A percentile compares a stretch with the other conserved stretches of the same genome.
Evolutionary conservation across 2,113 vertebrate species (phyloP).

Genomic region (Balaeniceps rex): DNA sequence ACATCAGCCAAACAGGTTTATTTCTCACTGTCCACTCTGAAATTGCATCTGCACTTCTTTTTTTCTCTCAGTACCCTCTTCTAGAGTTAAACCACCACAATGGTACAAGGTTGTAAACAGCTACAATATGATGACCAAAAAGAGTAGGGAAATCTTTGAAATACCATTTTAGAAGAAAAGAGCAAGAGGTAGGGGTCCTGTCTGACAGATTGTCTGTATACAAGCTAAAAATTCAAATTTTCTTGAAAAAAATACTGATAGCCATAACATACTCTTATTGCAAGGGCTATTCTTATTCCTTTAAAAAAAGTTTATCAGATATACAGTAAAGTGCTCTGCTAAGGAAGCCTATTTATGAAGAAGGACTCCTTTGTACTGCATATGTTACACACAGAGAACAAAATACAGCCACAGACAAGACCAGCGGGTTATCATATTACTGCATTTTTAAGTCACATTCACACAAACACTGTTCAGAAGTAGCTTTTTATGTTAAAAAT

Average conservation of each 20-base stretch:
- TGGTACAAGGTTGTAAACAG: neutral
- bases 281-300: neutral
- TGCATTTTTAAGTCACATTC: neutral
- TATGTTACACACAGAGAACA: neutral
- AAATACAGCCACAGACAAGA: neutral
- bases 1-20: neutral
- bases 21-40: neutral
- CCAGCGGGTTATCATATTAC: neutral
- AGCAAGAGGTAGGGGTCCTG: neutral
- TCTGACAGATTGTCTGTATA: neutral
- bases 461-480: neutral
- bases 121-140: neutral
- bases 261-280: neutral
- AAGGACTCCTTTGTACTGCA: neutral
- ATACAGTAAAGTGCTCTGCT: neutral
- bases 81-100: neutral
- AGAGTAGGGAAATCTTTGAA: neutral
- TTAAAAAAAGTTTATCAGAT: neutral
- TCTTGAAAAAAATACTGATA: neutral
- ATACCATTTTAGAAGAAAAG: neutral
- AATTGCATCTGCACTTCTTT: neutral
- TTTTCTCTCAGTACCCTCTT: neutral
- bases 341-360: neutral
- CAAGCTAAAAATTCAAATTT: neutral
- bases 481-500: neutral